Evolutionary conservation across 1,140 invertebrate genomes (phyloP).

Genomic region (Zaprionus tsacasi): DNA sequence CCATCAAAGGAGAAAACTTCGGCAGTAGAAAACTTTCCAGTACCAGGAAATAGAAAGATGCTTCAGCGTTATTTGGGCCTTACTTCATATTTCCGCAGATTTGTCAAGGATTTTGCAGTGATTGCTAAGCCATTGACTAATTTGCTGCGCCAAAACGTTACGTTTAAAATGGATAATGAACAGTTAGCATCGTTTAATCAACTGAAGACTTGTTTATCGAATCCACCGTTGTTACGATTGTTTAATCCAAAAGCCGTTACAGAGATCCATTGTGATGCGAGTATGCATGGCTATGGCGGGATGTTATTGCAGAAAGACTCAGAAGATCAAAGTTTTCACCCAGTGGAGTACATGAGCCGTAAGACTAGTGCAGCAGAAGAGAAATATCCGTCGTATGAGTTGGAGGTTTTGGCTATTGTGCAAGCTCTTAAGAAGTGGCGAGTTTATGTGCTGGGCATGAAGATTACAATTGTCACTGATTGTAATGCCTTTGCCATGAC

Average conservation of each 20-base stretch:
- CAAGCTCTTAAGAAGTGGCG: background rate
- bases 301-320: background rate
- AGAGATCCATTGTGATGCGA: too few relatives aligned
- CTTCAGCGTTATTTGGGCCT: constrained; percentile 25
- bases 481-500: background rate
- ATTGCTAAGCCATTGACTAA: constrained; percentile 12
- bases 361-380: background rate
- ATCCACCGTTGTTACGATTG: background rate
- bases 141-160: background rate
- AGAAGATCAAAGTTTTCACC: background rate
- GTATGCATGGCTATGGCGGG: background rate
- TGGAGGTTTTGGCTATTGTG: background rate
- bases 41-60: constrained; percentile 1
- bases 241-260: too few relatives aligned
- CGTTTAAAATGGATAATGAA: background rate
- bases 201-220: background rate
- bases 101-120: background rate
- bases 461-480: background rate
- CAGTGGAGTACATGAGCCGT: background rate
- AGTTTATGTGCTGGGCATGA: too few relatives aligned
- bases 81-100: constrained; percentile 28
- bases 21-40: background rate
- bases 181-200: background rate
- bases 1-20: background rate
- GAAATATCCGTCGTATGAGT: background rate